Conservation (phyloP, 2,888 invertebrate species). For the Ophion slaviceki region DNA sequence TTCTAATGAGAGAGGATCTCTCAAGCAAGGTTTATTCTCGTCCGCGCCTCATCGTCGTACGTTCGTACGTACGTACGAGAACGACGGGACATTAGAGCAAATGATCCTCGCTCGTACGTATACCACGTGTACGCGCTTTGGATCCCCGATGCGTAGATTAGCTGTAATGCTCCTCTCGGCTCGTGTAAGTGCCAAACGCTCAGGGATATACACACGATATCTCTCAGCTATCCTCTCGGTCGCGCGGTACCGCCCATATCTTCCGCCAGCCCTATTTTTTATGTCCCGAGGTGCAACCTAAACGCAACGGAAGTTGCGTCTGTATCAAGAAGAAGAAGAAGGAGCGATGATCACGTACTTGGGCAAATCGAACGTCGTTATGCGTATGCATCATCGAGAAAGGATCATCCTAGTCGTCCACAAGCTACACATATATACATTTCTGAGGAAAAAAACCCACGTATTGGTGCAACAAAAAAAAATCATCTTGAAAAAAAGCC, state of each 20-base stretch:
- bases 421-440: conserved; percentile 15
- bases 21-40: conserved; percentile 25
- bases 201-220: conserved; percentile 12
- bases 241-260: neutral
- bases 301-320: conserved; percentile 39
- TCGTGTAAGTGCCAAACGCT: conserved; percentile 45
- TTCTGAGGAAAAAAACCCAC: neutral
- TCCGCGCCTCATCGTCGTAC: conserved; percentile 17
- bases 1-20: conserved; percentile 32
- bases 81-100: conserved; percentile 70
- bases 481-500: neutral
- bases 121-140: conserved; percentile 23
- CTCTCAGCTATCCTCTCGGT: neutral
- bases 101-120: conserved; percentile 64
- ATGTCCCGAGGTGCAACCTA: conserved; percentile 55
- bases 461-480: neutral
- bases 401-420: conserved; percentile 14
- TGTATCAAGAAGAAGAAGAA: conserved; percentile 8
- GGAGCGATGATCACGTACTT: conserved; percentile 50
- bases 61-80: conserved; percentile 27
- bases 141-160: conserved; percentile 43
- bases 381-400: conserved; percentile 10
- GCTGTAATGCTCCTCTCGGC: conserved; percentile 44
- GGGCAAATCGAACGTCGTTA: conserved; percentile 58
- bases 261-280: conserved; percentile 1